Conservation (phyloP, 2,797 vertebrate genomes). For the Odontamblyopus rebecca region DNA sequence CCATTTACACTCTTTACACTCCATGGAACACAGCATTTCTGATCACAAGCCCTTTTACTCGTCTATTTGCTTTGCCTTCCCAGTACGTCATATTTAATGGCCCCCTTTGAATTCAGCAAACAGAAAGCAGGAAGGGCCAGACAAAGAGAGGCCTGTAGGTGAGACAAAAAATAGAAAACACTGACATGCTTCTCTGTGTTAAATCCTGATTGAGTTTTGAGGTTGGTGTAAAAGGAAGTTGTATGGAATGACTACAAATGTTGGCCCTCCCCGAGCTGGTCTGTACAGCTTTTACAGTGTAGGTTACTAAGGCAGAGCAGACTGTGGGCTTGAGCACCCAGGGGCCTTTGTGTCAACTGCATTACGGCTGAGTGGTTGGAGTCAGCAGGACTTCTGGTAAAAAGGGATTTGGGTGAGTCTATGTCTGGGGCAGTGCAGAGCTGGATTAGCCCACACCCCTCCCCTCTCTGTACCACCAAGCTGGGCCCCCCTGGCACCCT, state of each 20-base stretch:
- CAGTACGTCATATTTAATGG: conserved; percentile 57
- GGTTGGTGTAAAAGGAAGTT: conserved; percentile 19
- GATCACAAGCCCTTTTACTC: conserved; percentile 18
- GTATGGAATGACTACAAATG: conserved; percentile 23
- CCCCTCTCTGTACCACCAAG: conserved; percentile 28
- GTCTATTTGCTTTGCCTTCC: conserved; percentile 43
- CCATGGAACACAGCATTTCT: conserved; percentile 24
- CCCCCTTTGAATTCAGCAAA: conserved; percentile 53
- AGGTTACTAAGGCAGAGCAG: conserved; percentile 45
- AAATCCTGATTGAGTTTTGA: conserved; percentile 31
- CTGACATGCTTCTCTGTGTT: conserved; percentile 19
- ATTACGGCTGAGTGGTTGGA: conserved; percentile 63
- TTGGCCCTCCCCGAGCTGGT: conserved; percentile 30
- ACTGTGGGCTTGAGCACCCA: conserved; percentile 48
- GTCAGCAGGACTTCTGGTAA: conserved; percentile 70
- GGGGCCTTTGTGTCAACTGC: conserved; percentile 69
- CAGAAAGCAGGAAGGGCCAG: conserved; percentile 44
- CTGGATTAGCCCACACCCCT: conserved; percentile 50
- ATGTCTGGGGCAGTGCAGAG: conserved; percentile 48
- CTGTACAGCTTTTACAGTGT: conserved; percentile 54
- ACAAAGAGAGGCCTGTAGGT: conserved; percentile 52
- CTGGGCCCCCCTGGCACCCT: conserved; percentile 52
- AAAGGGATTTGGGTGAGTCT: conserved; percentile 65
- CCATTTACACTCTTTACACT: conserved; percentile 27
- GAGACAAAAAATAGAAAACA: conserved; percentile 17